Evolutionary conservation across 2,888 invertebrate genomes (phyloP).

Genomic region (Agrilus cyanescens): DNA sequence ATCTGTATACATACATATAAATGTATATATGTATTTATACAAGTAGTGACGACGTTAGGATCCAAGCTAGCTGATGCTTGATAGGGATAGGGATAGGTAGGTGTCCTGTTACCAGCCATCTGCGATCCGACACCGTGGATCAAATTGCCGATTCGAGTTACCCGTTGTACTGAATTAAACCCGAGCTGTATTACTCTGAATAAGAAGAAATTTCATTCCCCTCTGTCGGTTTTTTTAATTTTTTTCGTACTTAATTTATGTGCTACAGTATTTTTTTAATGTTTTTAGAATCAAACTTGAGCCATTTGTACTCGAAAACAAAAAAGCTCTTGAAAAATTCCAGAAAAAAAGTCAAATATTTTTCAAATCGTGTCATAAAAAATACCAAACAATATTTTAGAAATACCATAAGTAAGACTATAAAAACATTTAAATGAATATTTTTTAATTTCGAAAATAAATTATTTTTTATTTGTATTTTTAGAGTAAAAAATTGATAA

Average conservation of each 20-base stretch:
- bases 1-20: too few species aligned
- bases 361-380: too few species aligned
- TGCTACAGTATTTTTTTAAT: neutral
- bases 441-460: too few species aligned
- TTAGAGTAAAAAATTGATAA: too few species aligned
- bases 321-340: too few species aligned
- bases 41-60: slow-evolving; percentile 20
- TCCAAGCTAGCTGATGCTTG: slow-evolving; percentile 16
- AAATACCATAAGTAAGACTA: too few species aligned
- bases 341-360: too few species aligned
- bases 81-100: slow-evolving; percentile 31
- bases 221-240: slow-evolving; percentile 1
- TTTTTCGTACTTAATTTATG: neutral
- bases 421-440: too few species aligned
- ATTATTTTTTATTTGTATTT: too few species aligned
- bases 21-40: slow-evolving; percentile 7
- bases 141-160: slow-evolving; percentile 18
- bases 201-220: slow-evolving; percentile 6
- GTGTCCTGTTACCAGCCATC: slow-evolving; percentile 32
- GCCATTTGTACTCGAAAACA: too few species aligned
- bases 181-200: slow-evolving; percentile 21
- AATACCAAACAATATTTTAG: too few species aligned
- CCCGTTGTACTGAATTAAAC: slow-evolving; percentile 20
- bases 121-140: slow-evolving; percentile 31
- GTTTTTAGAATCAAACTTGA: too few species aligned